A percentile compares a stretch with the other conserved stretches of the same genome.
These are phyloP conservation scores for Salvelinus alpinus DNA, from an alignment of 2,113 vertebrate genomes.

Conservation along the genomic window DNA sequence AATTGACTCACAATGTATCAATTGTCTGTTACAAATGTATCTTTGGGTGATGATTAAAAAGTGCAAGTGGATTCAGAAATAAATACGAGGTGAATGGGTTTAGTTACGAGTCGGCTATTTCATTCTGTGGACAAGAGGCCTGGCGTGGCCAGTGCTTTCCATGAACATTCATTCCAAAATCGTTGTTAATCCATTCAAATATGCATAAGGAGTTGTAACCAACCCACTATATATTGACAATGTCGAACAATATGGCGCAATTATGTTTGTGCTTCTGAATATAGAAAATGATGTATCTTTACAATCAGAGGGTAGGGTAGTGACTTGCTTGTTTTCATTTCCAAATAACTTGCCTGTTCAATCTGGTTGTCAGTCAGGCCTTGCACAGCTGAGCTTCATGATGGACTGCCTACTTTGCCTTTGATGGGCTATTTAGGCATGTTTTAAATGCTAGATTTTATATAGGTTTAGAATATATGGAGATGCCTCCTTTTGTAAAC, in stretches of 20 bases:
- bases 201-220: slow-evolving; percentile 15
- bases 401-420: slow-evolving; percentile 31
- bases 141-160: slow-evolving; percentile 63
- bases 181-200: slow-evolving; percentile 53
- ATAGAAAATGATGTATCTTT: not conserved
- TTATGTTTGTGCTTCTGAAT: not conserved
- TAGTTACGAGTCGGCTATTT: slow-evolving; percentile 47
- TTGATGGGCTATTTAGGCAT: not conserved
- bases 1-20: slow-evolving; percentile 9
- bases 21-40: not conserved
- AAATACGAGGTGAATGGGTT: slow-evolving; percentile 11
- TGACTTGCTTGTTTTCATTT: slow-evolving; percentile 19
- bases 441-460: not conserved
- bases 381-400: slow-evolving; percentile 54
- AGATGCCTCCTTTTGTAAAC: not conserved
- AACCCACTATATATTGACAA: not conserved
- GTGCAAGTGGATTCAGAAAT: not conserved
- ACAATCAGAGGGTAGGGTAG: not conserved
- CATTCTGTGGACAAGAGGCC: slow-evolving; percentile 63
- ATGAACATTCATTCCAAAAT: slow-evolving; percentile 39
- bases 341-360: slow-evolving; percentile 36
- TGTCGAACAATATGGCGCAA: not conserved
- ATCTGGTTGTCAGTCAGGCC: slow-evolving; percentile 53
- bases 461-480: not conserved
- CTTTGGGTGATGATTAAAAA: too few relatives aligned